phyloP scores from a whole-genome alignment of 1,140 invertebrate genomes.

The Adelges cooleyi region DNA sequence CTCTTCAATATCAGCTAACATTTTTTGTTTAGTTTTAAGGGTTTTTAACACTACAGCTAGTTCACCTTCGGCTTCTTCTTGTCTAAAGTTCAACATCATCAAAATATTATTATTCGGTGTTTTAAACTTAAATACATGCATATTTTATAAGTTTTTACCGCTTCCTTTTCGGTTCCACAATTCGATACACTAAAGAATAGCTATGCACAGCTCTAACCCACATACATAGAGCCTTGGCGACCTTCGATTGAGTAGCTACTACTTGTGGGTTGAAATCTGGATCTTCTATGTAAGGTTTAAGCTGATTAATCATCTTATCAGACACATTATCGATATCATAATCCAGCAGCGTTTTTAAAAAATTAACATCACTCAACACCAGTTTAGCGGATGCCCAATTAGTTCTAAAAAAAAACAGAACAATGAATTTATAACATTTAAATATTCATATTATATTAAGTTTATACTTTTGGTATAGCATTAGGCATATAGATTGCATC shows the following conservation, averaged over 20 bases:
- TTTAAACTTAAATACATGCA: too few relatives aligned
- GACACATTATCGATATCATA: conserved; percentile 80
- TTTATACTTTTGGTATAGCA: conserved; percentile 62
- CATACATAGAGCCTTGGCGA: conserved; percentile 77
- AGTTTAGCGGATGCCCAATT: conserved; percentile 75
- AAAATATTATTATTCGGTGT: conserved; percentile 28
- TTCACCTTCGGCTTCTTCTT: conserved; percentile 47
- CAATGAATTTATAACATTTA: conserved; percentile 36
- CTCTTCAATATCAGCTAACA: conserved; percentile 57
- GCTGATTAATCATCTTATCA: conserved; percentile 62
- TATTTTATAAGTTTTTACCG: conserved; percentile 49
- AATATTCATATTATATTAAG: too few relatives aligned
- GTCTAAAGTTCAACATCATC: conserved; percentile 50
- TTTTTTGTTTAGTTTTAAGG: conserved; percentile 62
- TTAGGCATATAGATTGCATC: conserved; percentile 80
- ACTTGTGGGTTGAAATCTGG: conserved; percentile 60
- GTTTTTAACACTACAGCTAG: conserved; percentile 60
- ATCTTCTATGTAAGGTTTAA: conserved; percentile 71
- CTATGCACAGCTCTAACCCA: conserved; percentile 82
- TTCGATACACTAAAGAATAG: conserved; percentile 67
- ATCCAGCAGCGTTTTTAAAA: conserved; percentile 69
- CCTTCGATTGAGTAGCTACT: conserved; percentile 62
- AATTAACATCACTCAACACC: conserved; percentile 66
- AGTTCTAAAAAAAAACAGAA: conserved; percentile 36
- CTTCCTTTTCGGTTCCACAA: conserved; percentile 73